Evolutionary conservation across 1,140 invertebrate genomes (phyloP).

Genomic region (Daktulosphaira vitifoliae): DNA sequence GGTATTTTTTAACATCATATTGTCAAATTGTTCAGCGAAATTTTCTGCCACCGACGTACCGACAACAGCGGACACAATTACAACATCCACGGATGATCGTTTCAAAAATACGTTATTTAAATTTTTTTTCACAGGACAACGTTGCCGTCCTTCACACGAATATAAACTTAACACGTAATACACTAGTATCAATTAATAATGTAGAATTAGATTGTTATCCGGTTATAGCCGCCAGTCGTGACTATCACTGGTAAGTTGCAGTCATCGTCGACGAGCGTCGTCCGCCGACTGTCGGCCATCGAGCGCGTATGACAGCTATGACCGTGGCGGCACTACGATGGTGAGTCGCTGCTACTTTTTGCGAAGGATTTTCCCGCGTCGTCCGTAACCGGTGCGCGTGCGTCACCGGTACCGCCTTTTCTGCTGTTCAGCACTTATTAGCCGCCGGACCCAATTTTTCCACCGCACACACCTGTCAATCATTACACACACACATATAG

Average conservation of each 20-base stretch:
- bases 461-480: conserved; percentile 29
- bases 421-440: conserved; percentile 4
- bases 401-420: conserved; percentile 29
- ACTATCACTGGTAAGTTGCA: background rate
- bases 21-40: too few species aligned
- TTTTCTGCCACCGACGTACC: background rate
- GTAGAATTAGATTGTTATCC: background rate
- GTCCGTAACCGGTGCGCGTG: conserved; percentile 4
- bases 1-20: conserved; percentile 24
- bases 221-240: too few species aligned
- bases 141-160: too few species aligned
- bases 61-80: background rate
- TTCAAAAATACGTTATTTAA: too few species aligned
- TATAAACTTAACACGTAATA: too few species aligned
- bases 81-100: too few species aligned
- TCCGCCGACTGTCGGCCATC: conserved; percentile 30
- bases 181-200: too few species aligned
- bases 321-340: background rate
- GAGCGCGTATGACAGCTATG: background rate
- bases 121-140: background rate
- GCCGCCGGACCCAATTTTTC: conserved; percentile 12
- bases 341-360: background rate
- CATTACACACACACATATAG: conserved; percentile 7
- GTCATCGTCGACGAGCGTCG: conserved; percentile 18
- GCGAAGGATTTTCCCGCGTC: background rate